Evolutionary conservation across 2,113 vertebrate species (phyloP).

Genomic region (Labeo catla): DNA sequence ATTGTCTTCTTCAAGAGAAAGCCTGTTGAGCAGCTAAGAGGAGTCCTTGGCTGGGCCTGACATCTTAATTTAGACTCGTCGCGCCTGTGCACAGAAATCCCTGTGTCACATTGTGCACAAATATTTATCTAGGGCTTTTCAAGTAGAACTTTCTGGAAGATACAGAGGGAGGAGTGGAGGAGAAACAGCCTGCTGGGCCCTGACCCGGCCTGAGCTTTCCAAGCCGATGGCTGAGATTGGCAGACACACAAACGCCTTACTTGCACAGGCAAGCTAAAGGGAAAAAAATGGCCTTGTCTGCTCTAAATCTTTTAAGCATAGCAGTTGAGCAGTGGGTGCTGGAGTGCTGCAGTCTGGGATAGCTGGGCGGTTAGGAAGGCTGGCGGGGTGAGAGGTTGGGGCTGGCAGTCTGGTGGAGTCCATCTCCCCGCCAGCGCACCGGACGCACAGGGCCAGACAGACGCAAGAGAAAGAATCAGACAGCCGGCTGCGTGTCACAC

Average conservation of each 20-base stretch:
- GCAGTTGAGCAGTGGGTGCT: constrained; percentile 44
- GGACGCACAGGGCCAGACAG: constrained; percentile 46
- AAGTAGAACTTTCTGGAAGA: constrained; percentile 45
- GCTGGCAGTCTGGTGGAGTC: constrained; percentile 53
- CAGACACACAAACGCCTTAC: constrained; percentile 15
- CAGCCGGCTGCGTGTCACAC: constrained; percentile 54
- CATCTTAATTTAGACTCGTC: constrained; percentile 45
- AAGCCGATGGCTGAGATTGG: constrained; percentile 23
- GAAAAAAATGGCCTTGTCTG: constrained; percentile 45
- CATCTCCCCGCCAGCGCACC: constrained; percentile 37
- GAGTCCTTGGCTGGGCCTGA: constrained; percentile 19
- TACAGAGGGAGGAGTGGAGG: constrained; percentile 6
- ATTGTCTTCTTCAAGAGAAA: constrained; percentile 47
- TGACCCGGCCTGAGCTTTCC: constrained; percentile 40
- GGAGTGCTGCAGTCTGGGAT: constrained; percentile 35
- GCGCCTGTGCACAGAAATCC: constrained; percentile 23
- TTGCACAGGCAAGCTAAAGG: constrained; percentile 34
- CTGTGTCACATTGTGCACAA: constrained; percentile 48
- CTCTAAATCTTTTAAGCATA: constrained; percentile 54
- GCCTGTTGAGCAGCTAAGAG: constrained; percentile 36
- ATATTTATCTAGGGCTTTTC: constrained; percentile 50
- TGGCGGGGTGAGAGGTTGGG: constrained; percentile 51
- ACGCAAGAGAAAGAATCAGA: constrained; percentile 51
- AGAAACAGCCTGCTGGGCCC: constrained; percentile 33
- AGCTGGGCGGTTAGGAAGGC: constrained; percentile 38